Base-by-base conservation (phyloP, 2,888 invertebrate species). In the Spodoptera picta region DNA sequence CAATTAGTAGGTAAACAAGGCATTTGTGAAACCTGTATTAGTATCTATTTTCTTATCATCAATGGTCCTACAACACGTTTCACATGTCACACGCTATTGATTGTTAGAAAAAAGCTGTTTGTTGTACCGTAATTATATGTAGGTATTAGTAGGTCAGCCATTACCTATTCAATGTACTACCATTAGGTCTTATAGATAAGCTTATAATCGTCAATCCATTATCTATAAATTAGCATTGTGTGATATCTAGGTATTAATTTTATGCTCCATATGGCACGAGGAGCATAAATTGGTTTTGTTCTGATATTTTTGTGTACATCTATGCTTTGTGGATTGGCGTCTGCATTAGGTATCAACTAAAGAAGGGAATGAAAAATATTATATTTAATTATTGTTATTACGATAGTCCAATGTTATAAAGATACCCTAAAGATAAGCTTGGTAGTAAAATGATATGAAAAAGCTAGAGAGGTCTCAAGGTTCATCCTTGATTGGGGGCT, bases 11-110 rank as follows among this genome's bases (percentile, higher is more conserved):
- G 36, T 36, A 36, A 36, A 36, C 2, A 2, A 36, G 36, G 5
- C 27, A 36, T 36, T 36, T 36, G 9, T 36, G 2, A 36, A 36
- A 9, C 36, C 9, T 36, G 9, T 9, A 7, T 42, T 54, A 54
- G 12, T 14, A 53, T 14, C 14, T 6, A 27, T 36, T 68, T 50
- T 27, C 31, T 41, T 23, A 4, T 47, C 11, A 73, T 68, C 19
- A 54, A 55, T 58, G 45, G 7, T 55, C 56, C 44, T 59, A 31
- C 43, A 19, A 14, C 69, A 68, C 42, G 59, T 59, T 49, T 62
- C 42, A 47, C 74, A 62, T 71, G 71, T 59, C 58, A 74, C 74
- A 74, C 69, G 71, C 74, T 42, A 60, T 51, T 23, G 42, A 2
- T 27, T 54, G 36, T 48, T 42, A 41, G 47, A 57, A 62, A 62